Base-by-base conservation (phyloP, 2,113 vertebrate species). In the Patagioenas fasciata region DNA sequence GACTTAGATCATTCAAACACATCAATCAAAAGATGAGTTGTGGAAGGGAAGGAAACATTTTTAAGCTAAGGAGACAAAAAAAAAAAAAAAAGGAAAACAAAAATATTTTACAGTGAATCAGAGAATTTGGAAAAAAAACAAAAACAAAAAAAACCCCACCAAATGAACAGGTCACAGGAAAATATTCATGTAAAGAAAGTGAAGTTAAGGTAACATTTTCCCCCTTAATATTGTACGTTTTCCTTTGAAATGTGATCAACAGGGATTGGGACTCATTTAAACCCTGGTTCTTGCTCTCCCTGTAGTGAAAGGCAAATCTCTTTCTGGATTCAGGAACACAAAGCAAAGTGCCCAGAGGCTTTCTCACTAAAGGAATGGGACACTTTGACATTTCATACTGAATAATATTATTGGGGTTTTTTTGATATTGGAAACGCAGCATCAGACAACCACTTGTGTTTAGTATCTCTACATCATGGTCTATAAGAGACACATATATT, bases 331-430 rank as follows among this genome's bases (percentile, higher is more conserved):
- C 17, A 65, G 67, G 8, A 80, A 29, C n/a, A 65, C 11, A 61
- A 50, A 57, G 10, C 9, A 84, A 73, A 9, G 16, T 36, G 34
- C 10, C 12, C 36, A 44, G 28, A 56, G 9, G 19, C 3, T 60
- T 15, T 58, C 29, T 72, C 42, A 38, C 6, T 64, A 34, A 82
- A 54, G 6, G n/a, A 88, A 31, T 31, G 14, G 18, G 21, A 40
- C 7, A 38, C 3, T 73, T 60, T 23, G 44, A 6, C 7, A 44
- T 61, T 58, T 73, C 7, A 29, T 91, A 89, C 28, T 51, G 23
- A 51, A 24, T 20, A 44, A 32, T 6, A n/a, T 47, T 18, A 4
- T 57, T 53, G 15, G 10, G 24, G 0, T 0, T 29, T 29, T 64
- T 62, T 70, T 61, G 14, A 20, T 65, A n/a, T 8, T 73, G 57